A percentile compares a stretch with the other conserved stretches of the same genome.
These are phyloP conservation scores for Elaphurus davidianus DNA, from an alignment of 2,113 vertebrate species.

Conservation along the genomic window DNA sequence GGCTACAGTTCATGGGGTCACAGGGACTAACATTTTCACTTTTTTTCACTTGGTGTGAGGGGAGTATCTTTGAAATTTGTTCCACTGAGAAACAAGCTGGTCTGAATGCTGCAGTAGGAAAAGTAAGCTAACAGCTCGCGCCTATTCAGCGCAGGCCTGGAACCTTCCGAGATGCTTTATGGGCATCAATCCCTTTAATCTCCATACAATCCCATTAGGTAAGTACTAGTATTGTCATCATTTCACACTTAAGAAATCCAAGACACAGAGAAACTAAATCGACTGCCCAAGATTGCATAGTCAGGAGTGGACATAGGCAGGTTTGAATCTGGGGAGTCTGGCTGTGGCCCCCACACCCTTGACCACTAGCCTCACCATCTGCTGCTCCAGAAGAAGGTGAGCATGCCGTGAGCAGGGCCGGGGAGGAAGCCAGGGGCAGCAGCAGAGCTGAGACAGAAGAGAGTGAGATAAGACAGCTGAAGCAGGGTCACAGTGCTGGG, in stretches of 20 bases:
- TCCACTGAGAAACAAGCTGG: not conserved
- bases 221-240: not conserved
- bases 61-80: not conserved
- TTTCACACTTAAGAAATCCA: not conserved
- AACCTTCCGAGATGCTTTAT: not conserved
- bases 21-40: not conserved
- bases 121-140: not conserved
- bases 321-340: not conserved
- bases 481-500: not conserved
- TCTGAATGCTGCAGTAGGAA: not conserved
- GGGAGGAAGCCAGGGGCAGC: not conserved
- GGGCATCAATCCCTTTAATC: not conserved
- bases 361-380: not conserved
- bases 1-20: not conserved
- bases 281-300: not conserved
- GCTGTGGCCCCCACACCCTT: not conserved
- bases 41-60: not conserved
- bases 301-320: not conserved
- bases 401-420: fast-evolving
- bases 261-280: not conserved
- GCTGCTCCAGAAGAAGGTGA: not conserved
- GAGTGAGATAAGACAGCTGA: not conserved
- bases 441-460: not conserved
- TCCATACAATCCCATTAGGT: not conserved
- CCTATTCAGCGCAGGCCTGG: not conserved